These are phyloP conservation scores for Galerucella pusilla DNA, from an alignment of 2,888 invertebrate genomes.

Conservation along the genomic window DNA sequence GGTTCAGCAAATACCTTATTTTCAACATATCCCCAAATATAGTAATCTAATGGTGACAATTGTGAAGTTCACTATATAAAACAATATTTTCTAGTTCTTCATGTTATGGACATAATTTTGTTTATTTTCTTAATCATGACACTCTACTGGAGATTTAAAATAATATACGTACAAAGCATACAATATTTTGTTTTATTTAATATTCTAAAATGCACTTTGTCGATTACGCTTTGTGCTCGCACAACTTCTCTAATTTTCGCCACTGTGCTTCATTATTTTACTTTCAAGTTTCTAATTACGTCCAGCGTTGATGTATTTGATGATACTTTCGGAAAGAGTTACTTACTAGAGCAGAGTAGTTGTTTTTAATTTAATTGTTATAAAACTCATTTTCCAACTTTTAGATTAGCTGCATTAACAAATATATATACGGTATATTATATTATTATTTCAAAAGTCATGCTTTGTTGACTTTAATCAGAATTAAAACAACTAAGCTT, in stretches of 20 bases:
- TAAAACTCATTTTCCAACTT: conserved; percentile 4
- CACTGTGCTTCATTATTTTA: conserved; percentile 1
- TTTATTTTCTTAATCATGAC: too few relatives aligned
- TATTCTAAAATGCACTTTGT: not conserved
- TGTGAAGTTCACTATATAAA: too few relatives aligned
- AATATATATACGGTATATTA: not conserved
- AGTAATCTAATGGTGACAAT: too few relatives aligned
- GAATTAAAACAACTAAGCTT: not conserved
- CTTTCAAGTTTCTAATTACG: not conserved
- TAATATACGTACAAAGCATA: not conserved
- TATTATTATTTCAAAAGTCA: not conserved
- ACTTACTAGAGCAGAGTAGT: not conserved
- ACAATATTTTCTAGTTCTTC: too few relatives aligned
- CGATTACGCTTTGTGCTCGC: not conserved
- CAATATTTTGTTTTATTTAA: not conserved
- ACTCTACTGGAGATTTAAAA: not conserved
- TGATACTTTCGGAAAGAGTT: not conserved
- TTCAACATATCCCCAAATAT: too few relatives aligned
- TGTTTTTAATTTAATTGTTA: not conserved
- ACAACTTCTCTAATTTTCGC: conserved; percentile 5
- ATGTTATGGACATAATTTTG: too few relatives aligned
- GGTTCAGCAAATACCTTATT: too few relatives aligned
- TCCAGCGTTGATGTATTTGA: not conserved
- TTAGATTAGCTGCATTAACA: not conserved
- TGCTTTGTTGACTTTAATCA: not conserved